phyloP scores from a whole-genome alignment of 2,888 invertebrate genomes.

The Acanthococcus lagerstroemiae region DNA sequence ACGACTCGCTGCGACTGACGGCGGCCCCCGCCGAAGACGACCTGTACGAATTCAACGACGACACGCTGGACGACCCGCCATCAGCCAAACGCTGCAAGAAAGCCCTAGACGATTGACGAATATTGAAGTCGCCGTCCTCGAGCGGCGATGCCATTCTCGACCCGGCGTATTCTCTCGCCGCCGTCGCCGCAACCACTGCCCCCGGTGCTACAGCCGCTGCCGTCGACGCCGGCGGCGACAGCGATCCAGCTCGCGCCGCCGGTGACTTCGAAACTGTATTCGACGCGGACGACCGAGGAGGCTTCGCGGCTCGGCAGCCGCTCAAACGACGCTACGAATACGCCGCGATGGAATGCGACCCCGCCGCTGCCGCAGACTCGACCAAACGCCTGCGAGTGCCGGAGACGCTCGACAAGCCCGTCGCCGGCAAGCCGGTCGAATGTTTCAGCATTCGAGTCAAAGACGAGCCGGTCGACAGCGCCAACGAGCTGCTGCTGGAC shows the following conservation, averaged over 20 bases:
- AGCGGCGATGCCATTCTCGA: constrained; percentile 9
- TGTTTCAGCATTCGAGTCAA: neutral
- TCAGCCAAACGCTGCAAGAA: constrained; percentile 47
- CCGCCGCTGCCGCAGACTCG: neutral
- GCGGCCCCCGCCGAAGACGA: constrained; percentile 38
- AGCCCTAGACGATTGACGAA: constrained; percentile 44
- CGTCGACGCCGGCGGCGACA: neutral
- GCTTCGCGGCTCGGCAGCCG: no score
- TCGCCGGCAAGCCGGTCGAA: neutral
- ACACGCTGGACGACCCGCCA: constrained; percentile 41
- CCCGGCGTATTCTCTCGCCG: neutral
- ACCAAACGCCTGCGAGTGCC: no score
- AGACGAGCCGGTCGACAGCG: constrained; percentile 10
- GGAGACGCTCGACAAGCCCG: neutral
- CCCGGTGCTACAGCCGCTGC: neutral
- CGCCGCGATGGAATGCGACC: no score
- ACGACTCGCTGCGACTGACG: constrained; percentile 43
- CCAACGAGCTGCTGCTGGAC: constrained; percentile 5
- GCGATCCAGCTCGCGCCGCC: neutral
- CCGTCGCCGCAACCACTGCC: neutral
- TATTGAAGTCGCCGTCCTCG: constrained; percentile 13
- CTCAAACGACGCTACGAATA: no score
- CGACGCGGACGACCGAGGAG: no score
- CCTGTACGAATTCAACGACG: constrained; percentile 44
- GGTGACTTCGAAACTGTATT: no score